A percentile compares a stretch with the other conserved stretches of the same genome.
Evolutionary conservation across 2,113 vertebrate genomes (phyloP).

Genomic region (Ophiodon elongatus): DNA sequence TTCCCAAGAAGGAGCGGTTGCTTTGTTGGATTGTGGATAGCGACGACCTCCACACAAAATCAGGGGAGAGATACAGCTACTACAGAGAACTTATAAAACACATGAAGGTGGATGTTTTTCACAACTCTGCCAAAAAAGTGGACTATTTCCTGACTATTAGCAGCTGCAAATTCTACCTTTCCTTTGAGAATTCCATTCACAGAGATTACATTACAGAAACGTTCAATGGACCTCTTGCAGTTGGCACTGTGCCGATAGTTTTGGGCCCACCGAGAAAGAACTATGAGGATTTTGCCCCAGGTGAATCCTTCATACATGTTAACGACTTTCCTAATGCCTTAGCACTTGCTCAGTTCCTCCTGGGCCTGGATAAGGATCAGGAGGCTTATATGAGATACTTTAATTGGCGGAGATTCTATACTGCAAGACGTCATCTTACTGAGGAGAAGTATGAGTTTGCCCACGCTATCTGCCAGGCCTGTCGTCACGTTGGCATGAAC

Average conservation of each 20-base stretch:
- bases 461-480: conserved; percentile 83
- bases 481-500: too few species aligned
- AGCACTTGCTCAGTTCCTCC: conserved; percentile 87
- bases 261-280: conserved; percentile 90
- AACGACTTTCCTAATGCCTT: conserved; percentile 88
- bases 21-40: conserved; percentile 92
- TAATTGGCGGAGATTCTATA: conserved; percentile 88
- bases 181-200: conserved; percentile 91
- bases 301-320: conserved; percentile 90
- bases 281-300: conserved; percentile 90
- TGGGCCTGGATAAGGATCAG: conserved; percentile 87
- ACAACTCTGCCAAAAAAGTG: conserved; percentile 77
- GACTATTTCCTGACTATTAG: conserved; percentile 88
- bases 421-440: conserved; percentile 83
- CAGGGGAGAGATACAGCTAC: conserved; percentile 81
- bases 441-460: conserved; percentile 78
- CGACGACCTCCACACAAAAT: conserved; percentile 82
- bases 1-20: conserved; percentile 89
- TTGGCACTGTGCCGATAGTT: conserved; percentile 89
- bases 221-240: conserved; percentile 89
- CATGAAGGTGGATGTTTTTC: conserved; percentile 86
- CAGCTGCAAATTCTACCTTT: conserved; percentile 92
- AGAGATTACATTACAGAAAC: conserved; percentile 93
- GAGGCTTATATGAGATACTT: conserved; percentile 89
- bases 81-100: conserved; percentile 89